Evolutionary conservation across 2,113 vertebrate species (phyloP).

Genomic region (Peromyscus maniculatus): DNA sequence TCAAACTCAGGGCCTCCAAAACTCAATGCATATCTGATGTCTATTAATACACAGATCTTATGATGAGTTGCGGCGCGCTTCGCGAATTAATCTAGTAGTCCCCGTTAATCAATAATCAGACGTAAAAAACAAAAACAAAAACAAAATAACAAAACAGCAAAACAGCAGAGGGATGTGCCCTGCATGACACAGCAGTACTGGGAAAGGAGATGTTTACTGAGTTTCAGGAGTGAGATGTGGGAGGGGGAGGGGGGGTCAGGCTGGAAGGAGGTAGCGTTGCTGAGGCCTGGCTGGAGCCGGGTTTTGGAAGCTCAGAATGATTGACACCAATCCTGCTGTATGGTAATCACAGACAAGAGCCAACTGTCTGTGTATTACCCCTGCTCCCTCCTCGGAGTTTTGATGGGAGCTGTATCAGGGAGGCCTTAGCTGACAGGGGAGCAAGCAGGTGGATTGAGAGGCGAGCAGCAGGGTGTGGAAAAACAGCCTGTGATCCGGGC

Average conservation of each 20-base stretch:
- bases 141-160: neutral
- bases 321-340: neutral
- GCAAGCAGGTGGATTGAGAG: neutral
- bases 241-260: neutral
- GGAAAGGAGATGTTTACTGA: neutral
- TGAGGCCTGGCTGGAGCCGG: neutral
- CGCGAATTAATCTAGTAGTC: conserved; percentile 26
- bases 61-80: conserved; percentile 26
- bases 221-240: neutral
- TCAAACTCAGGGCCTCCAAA: neutral
- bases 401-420: neutral
- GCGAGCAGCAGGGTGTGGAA: neutral
- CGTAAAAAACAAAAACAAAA: neutral
- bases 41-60: neutral
- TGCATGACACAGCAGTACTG: neutral
- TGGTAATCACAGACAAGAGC: neutral
- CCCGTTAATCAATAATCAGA: neutral
- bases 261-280: neutral
- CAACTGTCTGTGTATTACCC: conserved; percentile 1
- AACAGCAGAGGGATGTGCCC: neutral
- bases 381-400: conserved; percentile 30
- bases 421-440: neutral
- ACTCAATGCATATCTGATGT: neutral
- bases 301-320: conserved; percentile 33
- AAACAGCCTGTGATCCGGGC: conserved; percentile 4